A percentile compares a stretch with the other conserved stretches of the same genome.
Conservation (phyloP, 2,888 invertebrate species). For the Sminthurides aquaticus region DNA sequence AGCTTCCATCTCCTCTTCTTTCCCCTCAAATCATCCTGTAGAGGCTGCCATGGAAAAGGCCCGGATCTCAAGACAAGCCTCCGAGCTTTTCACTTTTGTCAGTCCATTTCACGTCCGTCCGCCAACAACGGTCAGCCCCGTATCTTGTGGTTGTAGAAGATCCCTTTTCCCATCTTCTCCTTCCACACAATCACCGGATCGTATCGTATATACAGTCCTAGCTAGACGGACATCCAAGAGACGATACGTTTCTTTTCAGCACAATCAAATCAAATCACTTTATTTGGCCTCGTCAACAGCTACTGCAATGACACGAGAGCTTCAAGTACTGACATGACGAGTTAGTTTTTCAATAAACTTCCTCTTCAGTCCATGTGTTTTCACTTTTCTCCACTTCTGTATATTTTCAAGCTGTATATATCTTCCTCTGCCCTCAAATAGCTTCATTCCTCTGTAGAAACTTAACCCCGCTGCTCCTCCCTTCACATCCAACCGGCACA, state of each 20-base stretch:
- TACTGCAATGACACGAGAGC: conserved; percentile 3
- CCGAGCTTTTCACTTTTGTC: not conserved
- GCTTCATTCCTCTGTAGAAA: not conserved
- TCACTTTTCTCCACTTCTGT: not conserved
- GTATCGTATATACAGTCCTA: not conserved
- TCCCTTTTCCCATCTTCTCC: too few species aligned
- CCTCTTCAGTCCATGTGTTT: not conserved
- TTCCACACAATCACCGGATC: too few species aligned
- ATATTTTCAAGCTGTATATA: not conserved
- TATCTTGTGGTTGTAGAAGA: too few species aligned
- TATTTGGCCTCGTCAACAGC: not conserved
- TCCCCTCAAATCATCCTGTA: not conserved
- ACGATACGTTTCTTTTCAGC: too few species aligned
- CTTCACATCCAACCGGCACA: not conserved
- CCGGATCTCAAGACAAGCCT: not conserved
- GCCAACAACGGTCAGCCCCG: not conserved
- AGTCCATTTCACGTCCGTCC: conserved; percentile 9
- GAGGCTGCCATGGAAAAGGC: not conserved
- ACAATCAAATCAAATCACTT: conserved; percentile 20
- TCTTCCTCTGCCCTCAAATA: not conserved
- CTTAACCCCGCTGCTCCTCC: not conserved
- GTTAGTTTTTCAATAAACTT: conserved; percentile 17
- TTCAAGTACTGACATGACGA: conserved; percentile 8
- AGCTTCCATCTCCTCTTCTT: conserved; percentile 16
- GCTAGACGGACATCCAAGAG: too few species aligned